Base-by-base conservation (phyloP, 2,113 vertebrate species). In the Xiphorhynchus elegans region DNA sequence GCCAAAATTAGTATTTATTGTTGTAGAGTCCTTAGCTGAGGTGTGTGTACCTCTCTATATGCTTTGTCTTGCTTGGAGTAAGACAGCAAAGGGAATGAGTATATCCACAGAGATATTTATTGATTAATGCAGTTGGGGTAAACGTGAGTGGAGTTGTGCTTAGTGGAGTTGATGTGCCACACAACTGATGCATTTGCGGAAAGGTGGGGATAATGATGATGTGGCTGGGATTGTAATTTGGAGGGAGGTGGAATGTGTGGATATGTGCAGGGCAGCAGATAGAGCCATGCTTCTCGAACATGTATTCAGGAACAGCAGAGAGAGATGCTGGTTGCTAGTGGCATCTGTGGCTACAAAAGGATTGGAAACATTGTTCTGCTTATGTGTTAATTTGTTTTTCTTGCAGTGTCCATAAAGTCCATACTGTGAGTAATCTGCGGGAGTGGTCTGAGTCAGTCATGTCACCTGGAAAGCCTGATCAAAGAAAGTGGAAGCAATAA, bases 171-270 rank as follows among this genome's bases (percentile, higher is more conserved):
- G 25, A 24, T 24, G 17, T 56, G 40, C n/a, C 11, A 5, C 13
- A 9, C 23, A 66, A 0, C 1, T 70, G 26, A 40, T 37, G 31
- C 3, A 0, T 68, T 11, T 21, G 1, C 53, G 28, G 28, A 72
- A n/a, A 59, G 24, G 13, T 62, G n/a, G 21, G 16, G 4, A 12
- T 56, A 24, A 37, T 21, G 12, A 10, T 49, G 12, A 9, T 17
- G 21, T 44, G 35, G 9, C 52, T 85, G 23, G 10, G 16, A 33
- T 4, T 73, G 39, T 50, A 64, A 39, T 55, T 64, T 50, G 33
- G 20, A 53, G 58, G 17, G 72, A 42, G 14, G 35, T 55, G 12
- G 21, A 63, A 53, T 9, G 8, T 60, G 11, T 8, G 39, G 17
- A 3, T 47, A 23, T 4, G 5, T 67, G 52, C 13, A 67, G 33